Evolutionary conservation across 2,113 vertebrate genomes (phyloP).

Genomic region (Oncorhynchus nerka): DNA sequence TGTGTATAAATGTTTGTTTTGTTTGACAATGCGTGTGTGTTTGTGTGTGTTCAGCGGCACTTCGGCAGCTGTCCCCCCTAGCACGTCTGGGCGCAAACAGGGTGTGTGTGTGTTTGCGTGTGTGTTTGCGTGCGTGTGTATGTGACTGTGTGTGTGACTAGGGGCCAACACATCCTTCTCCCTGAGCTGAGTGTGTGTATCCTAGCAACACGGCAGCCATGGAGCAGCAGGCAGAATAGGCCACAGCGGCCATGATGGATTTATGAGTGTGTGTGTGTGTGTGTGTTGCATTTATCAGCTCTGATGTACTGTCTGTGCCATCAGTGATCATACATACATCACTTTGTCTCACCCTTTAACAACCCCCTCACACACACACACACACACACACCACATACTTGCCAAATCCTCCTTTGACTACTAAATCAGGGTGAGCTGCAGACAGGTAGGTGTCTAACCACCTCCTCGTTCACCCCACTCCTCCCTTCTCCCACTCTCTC

Average conservation of each 20-base stretch:
- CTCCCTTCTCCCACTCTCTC: too few species aligned
- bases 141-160: conserved; percentile 1
- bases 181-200: conserved; percentile 37
- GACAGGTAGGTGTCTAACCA: too few species aligned
- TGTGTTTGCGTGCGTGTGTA: neutral
- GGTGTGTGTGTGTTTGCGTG: neutral
- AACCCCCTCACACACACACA: too few species aligned
- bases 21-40: too few species aligned
- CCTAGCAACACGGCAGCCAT: conserved; percentile 68
- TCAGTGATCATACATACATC: neutral
- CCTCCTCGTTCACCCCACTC: too few species aligned
- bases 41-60: conserved; percentile 28
- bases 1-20: neutral
- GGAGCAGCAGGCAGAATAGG: conserved; percentile 64
- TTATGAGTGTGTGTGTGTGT: conserved; percentile 41
- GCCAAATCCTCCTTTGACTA: too few species aligned
- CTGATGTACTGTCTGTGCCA: neutral
- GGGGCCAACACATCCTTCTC: neutral
- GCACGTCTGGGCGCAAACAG: too few species aligned
- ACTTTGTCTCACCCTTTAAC: too few species aligned
- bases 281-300: conserved; percentile 3
- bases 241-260: conserved; percentile 57
- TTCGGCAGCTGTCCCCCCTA: conserved; percentile 25
- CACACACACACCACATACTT: too few species aligned
- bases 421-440: too few species aligned